A percentile compares a stretch with the other conserved stretches of the same genome.
Evolutionary conservation across 2,888 invertebrate species (phyloP).

Genomic region (Trichogramma dendrolimi): DNA sequence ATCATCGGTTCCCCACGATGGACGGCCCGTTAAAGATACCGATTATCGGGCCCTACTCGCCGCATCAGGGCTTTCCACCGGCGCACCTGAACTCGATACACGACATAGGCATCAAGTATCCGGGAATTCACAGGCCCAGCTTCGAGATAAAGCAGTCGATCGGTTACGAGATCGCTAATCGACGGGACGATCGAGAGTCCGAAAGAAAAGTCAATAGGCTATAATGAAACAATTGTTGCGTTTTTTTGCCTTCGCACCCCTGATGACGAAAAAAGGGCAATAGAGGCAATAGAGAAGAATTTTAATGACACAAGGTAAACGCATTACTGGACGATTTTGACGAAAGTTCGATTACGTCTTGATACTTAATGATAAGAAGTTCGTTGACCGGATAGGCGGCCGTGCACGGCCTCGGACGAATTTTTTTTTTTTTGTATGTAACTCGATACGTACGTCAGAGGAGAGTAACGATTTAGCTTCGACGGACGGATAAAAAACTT

Average conservation of each 20-base stretch:
- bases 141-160: constrained; percentile 15
- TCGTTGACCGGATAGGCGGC: too few species aligned
- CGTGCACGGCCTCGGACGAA: too few species aligned
- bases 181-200: constrained; percentile 4
- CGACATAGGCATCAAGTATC: neutral
- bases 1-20: neutral
- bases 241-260: too few species aligned
- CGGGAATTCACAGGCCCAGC: constrained; percentile 6
- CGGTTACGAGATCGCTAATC: constrained; percentile 13
- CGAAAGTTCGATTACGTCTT: neutral
- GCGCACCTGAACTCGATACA: too few species aligned
- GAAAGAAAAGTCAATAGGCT: too few species aligned
- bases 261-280: too few species aligned
- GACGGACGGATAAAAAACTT: too few species aligned
- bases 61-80: neutral
- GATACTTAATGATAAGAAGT: too few species aligned
- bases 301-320: constrained; percentile 18
- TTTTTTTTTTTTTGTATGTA: too few species aligned
- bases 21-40: constrained; percentile 19
- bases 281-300: neutral
- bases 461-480: too few species aligned
- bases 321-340: constrained; percentile 9
- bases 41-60: constrained; percentile 1
- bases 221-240: too few species aligned
- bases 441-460: too few species aligned